Base-by-base conservation (phyloP, 1,140 invertebrate genomes). In the Dryas iulia region DNA sequence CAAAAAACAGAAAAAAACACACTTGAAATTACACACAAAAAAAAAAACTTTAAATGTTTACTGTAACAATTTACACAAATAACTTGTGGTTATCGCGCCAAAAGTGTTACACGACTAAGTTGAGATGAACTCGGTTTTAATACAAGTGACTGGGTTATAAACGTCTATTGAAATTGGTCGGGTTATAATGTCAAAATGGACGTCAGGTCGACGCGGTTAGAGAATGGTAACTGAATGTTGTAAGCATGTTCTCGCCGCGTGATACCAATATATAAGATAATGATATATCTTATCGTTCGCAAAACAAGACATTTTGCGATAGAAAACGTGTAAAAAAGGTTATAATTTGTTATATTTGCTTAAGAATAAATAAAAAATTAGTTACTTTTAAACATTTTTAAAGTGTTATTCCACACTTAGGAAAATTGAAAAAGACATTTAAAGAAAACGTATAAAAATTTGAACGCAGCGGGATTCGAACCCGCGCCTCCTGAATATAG, bases 121-220 rank as follows among this genome's bases (percentile, higher is more conserved):
- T 39, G 11, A 39, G 33, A 39, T 7, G 58, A 8, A 21, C 25
- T 47, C 12, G 31, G 5, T 11, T 7, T 30, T 12, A 5, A n/a
- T 10, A 59, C 25, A 10, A 53, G 26, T 25, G 25, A 10, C 2
- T 23, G 18, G 5, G 2, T 33, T 31, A 30, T 24, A 18, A 1
- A 11, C 56, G 52, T 57, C 56, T 68, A 10, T 30, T 47, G 28
- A 47, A 60, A 28, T 63, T 39, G 59, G 72, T 28, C 58, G 67
- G 69, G 53, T 74, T 67, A 71, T 71, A 64, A 25, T 35, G 28
- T 35, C 52, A 21, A 52, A 25, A 68, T 59, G 54, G 59, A 54
- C 53, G 72, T 61, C 59, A 31, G 14, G 14, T 10, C 39, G 0
- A 11, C 12, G 59, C 72, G 56, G 66, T 59, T 58, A 39, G 24